Evolutionary conservation across 2,888 invertebrate genomes (phyloP), one percentile per base, ranked within the genome.

Genomic region (Spodoptera picta): DNA sequence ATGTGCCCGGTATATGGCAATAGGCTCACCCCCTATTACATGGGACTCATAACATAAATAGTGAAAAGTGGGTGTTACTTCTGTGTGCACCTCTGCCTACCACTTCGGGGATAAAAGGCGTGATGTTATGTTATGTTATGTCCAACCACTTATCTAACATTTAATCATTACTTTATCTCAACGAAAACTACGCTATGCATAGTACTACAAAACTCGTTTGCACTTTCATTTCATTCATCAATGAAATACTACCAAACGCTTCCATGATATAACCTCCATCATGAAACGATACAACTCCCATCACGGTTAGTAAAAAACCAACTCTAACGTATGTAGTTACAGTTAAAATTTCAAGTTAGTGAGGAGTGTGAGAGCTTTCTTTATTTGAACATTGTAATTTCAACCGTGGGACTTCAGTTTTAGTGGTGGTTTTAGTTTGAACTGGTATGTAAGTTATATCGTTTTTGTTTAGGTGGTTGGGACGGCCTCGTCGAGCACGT

Each of bases 191-290:
- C 73, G 60, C 65, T 54, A 72, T 69, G 60, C 77, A 65, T 78
- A 78, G 75, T 80, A 79, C 78, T 67, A 75, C 62, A 63, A 65
- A 70, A 75, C 79, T 80, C 63, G 73, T 70, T 70, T 51, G 57
- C 50, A 66, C 64, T 62, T 74, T 80, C 69, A n/a, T n/a, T n/a
- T n/a, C n/a, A n/a, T n/a, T n/a, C n/a, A 79, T 79, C 75, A 80
- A 79, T 79, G 81, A 70, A 80, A 70, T 74, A 74, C 75, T 52
- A 44, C 31, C 31, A 12, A 52, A 46, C 50, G 56, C 62, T 61
- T 69, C 69, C 41, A 49, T 56, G 44, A 66, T 64, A 59, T 23
- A 51, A 49, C 7, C 27, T 42, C 52, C 27, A 41, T 23, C 23
- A 52, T 31, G 19, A 19, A 48, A 12, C 41, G 27, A 24, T 27